These are phyloP conservation scores for Melipona beecheii DNA, from an alignment of 2,888 invertebrate species.

Conservation along the genomic window DNA sequence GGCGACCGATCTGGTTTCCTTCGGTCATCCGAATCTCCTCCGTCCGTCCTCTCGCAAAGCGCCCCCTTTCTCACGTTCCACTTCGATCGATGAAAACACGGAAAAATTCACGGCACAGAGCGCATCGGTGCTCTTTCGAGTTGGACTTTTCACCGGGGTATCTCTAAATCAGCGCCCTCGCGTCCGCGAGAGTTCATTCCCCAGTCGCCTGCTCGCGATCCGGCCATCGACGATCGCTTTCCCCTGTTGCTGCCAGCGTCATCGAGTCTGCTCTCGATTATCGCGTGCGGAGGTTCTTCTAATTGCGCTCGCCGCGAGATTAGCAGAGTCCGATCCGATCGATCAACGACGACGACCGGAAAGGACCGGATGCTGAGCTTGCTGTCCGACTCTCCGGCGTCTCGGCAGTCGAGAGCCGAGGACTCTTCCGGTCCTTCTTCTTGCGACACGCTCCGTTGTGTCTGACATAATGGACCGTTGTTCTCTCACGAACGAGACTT, in stretches of 20 bases:
- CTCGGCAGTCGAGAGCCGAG: background rate
- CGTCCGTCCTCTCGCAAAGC: background rate
- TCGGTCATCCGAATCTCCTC: background rate
- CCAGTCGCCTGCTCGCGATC: constrained; percentile 11
- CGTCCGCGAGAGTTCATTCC: constrained; percentile 27
- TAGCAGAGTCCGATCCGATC: constrained; percentile 40
- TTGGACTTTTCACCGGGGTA: constrained; percentile 22
- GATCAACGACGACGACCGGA: constrained; percentile 64
- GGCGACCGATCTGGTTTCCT: background rate
- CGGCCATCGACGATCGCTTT: constrained; percentile 36
- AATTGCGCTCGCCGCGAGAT: constrained; percentile 59
- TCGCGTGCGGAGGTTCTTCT: constrained; percentile 50
- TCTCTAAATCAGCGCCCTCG: constrained; percentile 37
- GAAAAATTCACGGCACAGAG: constrained; percentile 15
- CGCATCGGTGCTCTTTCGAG: constrained; percentile 42
- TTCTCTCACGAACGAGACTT: constrained; percentile 45
- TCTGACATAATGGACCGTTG: constrained; percentile 57
- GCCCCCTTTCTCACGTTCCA: constrained; percentile 49
- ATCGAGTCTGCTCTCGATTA: constrained; percentile 60
- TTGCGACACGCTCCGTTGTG: constrained; percentile 54
- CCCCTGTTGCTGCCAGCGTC: constrained; percentile 34
- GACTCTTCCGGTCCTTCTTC: constrained; percentile 45
- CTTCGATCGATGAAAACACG: constrained; percentile 18
- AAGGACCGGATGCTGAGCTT: constrained; percentile 19
- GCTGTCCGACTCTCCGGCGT: constrained; percentile 21